Evolutionary conservation across 2,113 vertebrate species (phyloP).

Genomic region (Strix aluco): DNA sequence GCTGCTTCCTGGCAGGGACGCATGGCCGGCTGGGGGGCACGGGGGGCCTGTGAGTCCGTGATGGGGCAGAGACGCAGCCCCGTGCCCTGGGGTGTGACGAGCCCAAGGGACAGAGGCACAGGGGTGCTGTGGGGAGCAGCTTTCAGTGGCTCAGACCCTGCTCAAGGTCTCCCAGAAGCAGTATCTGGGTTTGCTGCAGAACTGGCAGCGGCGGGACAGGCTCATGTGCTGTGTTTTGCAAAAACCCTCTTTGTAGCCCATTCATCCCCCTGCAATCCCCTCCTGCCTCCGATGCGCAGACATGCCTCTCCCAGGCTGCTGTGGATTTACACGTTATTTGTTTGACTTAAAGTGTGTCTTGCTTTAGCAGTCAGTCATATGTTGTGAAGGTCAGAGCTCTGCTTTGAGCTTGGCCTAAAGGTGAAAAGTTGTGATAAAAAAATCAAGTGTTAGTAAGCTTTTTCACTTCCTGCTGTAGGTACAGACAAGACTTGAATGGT

Average conservation of each 20-base stretch:
- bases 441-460: accelerated
- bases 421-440: neutral
- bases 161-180: neutral
- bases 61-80: neutral
- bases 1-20: accelerated
- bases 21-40: neutral
- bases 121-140: too few species aligned
- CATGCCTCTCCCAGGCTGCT: neutral
- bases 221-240: accelerated
- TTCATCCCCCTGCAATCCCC: accelerated
- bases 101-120: neutral
- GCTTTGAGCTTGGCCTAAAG: neutral
- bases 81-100: neutral
- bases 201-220: neutral
- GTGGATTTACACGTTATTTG: accelerated
- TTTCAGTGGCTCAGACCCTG: neutral
- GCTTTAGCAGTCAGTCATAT: accelerated
- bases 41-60: accelerated
- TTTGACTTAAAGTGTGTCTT: neutral
- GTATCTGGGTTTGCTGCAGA: neutral
- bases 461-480: too few species aligned
- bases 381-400: neutral
- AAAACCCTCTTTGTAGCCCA: accelerated
- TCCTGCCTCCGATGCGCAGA: accelerated
- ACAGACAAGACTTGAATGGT: neutral